These are phyloP conservation scores for Redunca redunca DNA, from an alignment of 2,113 vertebrate species.

Conservation along the genomic window DNA sequence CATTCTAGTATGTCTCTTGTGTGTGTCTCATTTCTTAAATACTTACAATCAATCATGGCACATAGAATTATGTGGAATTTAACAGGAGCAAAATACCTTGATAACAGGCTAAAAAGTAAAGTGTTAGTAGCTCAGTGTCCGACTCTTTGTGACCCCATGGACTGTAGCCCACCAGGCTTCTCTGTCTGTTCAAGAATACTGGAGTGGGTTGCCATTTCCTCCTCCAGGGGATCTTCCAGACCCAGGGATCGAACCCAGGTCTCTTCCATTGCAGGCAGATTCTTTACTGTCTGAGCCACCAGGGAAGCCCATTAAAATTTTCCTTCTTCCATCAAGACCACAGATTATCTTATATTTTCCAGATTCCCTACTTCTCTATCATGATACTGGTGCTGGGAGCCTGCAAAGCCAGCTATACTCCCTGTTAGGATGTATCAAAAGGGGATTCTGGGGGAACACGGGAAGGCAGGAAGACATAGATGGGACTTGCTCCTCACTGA, in stretches of 20 bases:
- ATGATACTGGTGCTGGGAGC: neutral
- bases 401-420: neutral
- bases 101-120: neutral
- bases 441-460: accelerated
- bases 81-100: neutral
- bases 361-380: neutral
- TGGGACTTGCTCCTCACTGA: neutral
- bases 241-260: neutral
- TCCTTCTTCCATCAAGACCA: neutral
- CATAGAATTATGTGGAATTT: neutral
- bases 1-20: neutral
- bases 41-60: neutral
- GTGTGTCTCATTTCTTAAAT: neutral
- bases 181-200: neutral
- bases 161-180: neutral
- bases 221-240: neutral
- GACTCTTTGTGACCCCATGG: neutral
- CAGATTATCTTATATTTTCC: neutral
- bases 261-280: neutral
- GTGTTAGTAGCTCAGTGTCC: neutral
- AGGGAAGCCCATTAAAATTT: neutral
- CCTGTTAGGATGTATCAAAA: neutral
- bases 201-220: neutral
- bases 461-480: neutral
- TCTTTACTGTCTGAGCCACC: neutral